Evolutionary conservation across 2,888 invertebrate genomes (phyloP).

Genomic region (Muscina levida): DNA sequence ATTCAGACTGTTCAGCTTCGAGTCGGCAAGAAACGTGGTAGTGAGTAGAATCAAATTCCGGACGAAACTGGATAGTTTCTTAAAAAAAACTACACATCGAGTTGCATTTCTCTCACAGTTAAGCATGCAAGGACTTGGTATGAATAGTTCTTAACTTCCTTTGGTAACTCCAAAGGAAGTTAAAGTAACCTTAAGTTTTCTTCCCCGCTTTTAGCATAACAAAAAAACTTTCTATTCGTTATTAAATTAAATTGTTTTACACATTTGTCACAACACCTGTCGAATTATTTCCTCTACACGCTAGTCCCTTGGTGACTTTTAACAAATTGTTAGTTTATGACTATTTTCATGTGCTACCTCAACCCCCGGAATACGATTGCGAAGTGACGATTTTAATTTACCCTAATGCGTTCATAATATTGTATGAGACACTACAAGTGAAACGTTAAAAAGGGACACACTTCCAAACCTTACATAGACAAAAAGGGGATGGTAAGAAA

Average conservation of each 20-base stretch:
- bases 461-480: constrained; percentile 43
- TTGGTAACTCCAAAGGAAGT: no score
- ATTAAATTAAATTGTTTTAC: constrained; percentile 30
- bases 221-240: no score
- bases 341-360: constrained; percentile 29
- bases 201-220: no score
- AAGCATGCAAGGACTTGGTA: no score
- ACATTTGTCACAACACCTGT: constrained; percentile 58
- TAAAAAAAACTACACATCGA: no score
- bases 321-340: constrained; percentile 60
- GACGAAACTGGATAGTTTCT: no score
- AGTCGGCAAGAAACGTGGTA: no score
- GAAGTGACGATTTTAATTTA: constrained; percentile 78
- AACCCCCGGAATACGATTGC: constrained; percentile 20
- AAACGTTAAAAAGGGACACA: constrained; percentile 70
- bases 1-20: no score
- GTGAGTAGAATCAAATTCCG: no score
- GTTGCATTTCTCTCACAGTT: no score
- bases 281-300: constrained; percentile 33
- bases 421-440: constrained; percentile 78
- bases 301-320: constrained; percentile 38
- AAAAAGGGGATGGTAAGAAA: neutral
- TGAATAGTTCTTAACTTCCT: no score
- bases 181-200: no score
- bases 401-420: constrained; percentile 80